phyloP scores from a whole-genome alignment of 2,888 invertebrate genomes.

The Noctua janthe region DNA sequence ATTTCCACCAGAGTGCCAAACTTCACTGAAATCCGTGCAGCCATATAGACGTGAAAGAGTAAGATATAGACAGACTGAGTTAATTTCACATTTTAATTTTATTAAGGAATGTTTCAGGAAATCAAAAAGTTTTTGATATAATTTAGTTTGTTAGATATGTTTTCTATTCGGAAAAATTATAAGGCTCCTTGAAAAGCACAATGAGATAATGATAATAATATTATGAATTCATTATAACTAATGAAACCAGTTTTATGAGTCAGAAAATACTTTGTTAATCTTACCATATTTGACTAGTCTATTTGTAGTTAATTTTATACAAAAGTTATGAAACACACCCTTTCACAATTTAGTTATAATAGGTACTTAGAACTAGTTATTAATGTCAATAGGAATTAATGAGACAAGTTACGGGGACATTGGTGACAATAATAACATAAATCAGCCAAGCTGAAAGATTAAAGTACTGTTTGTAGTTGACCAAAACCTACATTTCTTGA shows the following conservation, averaged over 20 bases:
- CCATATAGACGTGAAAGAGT: not conserved
- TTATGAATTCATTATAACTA: constrained; percentile 45
- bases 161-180: constrained; percentile 11
- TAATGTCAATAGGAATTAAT: not conserved
- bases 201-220: constrained; percentile 34
- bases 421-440: not conserved
- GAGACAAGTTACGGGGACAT: not conserved
- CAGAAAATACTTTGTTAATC: constrained; percentile 24
- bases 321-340: not conserved
- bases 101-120: not conserved
- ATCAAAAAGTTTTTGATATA: not conserved
- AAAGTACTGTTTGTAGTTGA: too few species aligned
- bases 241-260: constrained; percentile 54
- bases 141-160: constrained; percentile 16
- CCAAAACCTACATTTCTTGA: not conserved
- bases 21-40: not conserved
- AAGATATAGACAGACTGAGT: not conserved
- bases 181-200: constrained; percentile 36
- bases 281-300: constrained; percentile 15
- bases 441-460: not conserved
- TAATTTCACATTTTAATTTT: not conserved
- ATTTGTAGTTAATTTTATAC: constrained; percentile 10
- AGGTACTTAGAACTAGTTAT: not conserved
- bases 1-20: not conserved
- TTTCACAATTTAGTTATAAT: not conserved